Evolutionary conservation across 2,113 vertebrate species (phyloP).

Genomic region (Epinephelus moara): DNA sequence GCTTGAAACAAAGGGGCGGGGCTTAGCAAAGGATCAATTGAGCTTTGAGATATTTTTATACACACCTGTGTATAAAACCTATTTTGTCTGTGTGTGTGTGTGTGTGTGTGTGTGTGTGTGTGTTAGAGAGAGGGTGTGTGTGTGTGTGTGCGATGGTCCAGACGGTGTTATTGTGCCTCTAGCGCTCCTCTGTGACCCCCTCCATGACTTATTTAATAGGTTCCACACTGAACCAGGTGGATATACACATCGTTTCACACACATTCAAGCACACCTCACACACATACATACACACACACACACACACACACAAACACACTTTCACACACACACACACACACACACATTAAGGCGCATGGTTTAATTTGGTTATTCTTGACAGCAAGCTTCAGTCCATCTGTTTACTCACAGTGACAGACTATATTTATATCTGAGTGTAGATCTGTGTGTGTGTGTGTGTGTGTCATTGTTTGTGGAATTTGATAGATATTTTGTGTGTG

Average conservation of each 20-base stretch:
- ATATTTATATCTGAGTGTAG: constrained; percentile 24
- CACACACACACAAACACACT: not conserved
- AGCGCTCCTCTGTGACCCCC: constrained; percentile 24
- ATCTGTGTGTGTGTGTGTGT: not conserved
- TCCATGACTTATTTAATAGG: constrained; percentile 42
- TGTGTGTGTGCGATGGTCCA: constrained; percentile 13
- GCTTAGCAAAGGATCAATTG: no score
- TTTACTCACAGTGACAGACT: constrained; percentile 20
- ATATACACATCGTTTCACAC: constrained; percentile 5
- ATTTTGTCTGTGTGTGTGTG: no score
- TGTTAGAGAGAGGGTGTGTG: no score
- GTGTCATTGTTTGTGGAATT: not conserved
- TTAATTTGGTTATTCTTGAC: constrained; percentile 47
- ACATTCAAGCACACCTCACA: not conserved
- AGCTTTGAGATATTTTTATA: no score
- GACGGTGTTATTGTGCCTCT: constrained; percentile 42
- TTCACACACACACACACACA: not conserved
- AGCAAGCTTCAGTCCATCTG: constrained; percentile 53
- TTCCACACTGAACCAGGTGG: constrained; percentile 32
- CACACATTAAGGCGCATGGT: not conserved
- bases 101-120: not conserved
- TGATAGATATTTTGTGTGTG: not conserved
- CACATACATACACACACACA: not conserved
- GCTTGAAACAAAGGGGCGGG: no score
- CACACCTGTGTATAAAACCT: no score